Evolutionary conservation across 1,140 invertebrate genomes (phyloP).

Genomic region (Zophobas morio): DNA sequence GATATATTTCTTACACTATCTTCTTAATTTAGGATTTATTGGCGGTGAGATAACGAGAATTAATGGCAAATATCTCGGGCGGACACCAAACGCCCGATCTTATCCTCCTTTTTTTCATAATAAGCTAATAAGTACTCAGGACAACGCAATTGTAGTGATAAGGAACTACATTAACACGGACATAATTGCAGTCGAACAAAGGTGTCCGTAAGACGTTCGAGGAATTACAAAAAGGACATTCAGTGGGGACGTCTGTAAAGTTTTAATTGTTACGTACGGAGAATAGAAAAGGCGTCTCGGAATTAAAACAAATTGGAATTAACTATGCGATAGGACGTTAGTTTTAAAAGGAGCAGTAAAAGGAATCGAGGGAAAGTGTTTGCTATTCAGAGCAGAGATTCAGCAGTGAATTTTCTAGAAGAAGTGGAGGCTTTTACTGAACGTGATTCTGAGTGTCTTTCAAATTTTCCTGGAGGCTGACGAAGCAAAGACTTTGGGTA

Average conservation of each 20-base stretch:
- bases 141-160: conserved; percentile 44
- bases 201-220: conserved; percentile 4
- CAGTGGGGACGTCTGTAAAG: neutral
- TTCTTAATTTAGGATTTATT: conserved; percentile 56
- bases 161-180: conserved; percentile 35
- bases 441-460: conserved; percentile 31
- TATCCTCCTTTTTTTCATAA: conserved; percentile 37
- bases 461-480: conserved; percentile 22
- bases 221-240: neutral
- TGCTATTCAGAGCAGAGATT: conserved; percentile 38
- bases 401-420: conserved; percentile 13
- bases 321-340: neutral
- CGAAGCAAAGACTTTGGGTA: no score
- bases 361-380: conserved; percentile 31
- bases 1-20: conserved; percentile 56
- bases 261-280: conserved; percentile 30
- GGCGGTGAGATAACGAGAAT: conserved; percentile 50
- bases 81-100: conserved; percentile 41
- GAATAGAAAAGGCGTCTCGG: neutral
- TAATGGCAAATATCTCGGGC: conserved; percentile 48
- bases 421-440: conserved; percentile 25
- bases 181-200: conserved; percentile 20
- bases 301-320: conserved; percentile 6
- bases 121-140: conserved; percentile 44
- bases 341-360: conserved; percentile 14